Evolutionary conservation across 2,797 vertebrate species (phyloP), one percentile per base, ranked within the genome.

Genomic region (Aphelocoma californica): DNA sequence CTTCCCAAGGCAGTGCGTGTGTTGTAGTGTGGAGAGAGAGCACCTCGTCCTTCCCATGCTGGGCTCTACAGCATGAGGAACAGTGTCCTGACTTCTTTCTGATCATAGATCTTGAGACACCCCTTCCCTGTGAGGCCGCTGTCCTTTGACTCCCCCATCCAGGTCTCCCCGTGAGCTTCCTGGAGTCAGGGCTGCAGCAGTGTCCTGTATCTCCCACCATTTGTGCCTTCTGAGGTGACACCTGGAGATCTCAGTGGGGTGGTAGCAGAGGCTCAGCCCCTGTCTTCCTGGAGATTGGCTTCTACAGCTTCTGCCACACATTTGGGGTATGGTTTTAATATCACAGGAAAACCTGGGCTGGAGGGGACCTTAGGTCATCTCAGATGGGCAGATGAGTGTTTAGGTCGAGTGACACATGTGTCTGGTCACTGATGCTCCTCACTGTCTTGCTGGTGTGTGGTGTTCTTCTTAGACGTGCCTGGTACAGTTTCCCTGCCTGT

Each of bases 331-430:
- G 3, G 3, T 45, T 79, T 50, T 38, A 51, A 2, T 42, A 4
- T 6, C 7, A 0, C 14, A n/a, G 47, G 54, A 50, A 57, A 36
- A 20, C 8, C 34, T 0, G 0, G 15, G 9, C 54, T 83, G 57
- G 36, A 66, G 58, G 34, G 31, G 51, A 18, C 23, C 16, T 83
- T 29, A 3, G 36, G 53, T 40, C n/a, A 5, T 19, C 8, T 61
- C 4, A 2, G 66, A 8, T 9, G 21, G 61, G 32, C 45, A 57
- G 66, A 40, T 29, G 48, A 42, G 61, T 64, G 28, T 65, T 48
- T 3, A 5, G 26, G 38, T 47, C 0, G 0, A 29, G 42, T 31
- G 85, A 16, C 13, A 5, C 0, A 0, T 26, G n/a, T 29, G 42
- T 58, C 70, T 32, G 28, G 29, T 50, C 40, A 2, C 18, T 83